phyloP scores from a whole-genome alignment of 2,888 invertebrate species.

The Hypselothyrea guttata region DNA sequence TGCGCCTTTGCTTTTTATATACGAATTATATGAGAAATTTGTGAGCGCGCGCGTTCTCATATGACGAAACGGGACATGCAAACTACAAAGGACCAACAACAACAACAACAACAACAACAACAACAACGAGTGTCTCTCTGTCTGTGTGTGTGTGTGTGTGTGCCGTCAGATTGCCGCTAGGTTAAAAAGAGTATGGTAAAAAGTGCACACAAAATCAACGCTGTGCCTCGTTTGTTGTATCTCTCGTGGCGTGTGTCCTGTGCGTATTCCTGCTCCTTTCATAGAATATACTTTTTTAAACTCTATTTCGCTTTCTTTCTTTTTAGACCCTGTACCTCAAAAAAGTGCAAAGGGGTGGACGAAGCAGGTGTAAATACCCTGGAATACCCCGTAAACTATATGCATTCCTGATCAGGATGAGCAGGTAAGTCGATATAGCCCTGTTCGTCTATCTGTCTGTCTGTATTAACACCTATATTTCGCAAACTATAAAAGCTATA shows the following conservation, averaged over 20 bases:
- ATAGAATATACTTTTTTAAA: constrained; percentile 5
- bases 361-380: no score
- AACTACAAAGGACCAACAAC: constrained; percentile 69
- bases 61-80: constrained; percentile 77
- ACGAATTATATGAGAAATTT: constrained; percentile 77
- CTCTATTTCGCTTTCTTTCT: constrained; percentile 26
- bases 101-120: constrained; percentile 42
- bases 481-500: no score
- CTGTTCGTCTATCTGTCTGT: no score
- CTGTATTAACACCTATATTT: no score
- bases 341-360: no score
- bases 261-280: constrained; percentile 31
- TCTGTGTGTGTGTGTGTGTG: constrained; percentile 44
- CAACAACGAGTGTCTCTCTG: constrained; percentile 24
- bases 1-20: constrained; percentile 40
- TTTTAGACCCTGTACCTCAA: no score
- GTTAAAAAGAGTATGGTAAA: constrained; percentile 56
- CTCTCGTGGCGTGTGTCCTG: constrained; percentile 61
- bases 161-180: constrained; percentile 71
- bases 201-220: constrained; percentile 70
- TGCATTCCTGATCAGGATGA: no score
- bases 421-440: no score
- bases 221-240: constrained; percentile 37
- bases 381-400: no score
- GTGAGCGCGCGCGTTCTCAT: constrained; percentile 76